phyloP scores from a whole-genome alignment of 2,888 invertebrate species.

The Adela reaumurella region DNA sequence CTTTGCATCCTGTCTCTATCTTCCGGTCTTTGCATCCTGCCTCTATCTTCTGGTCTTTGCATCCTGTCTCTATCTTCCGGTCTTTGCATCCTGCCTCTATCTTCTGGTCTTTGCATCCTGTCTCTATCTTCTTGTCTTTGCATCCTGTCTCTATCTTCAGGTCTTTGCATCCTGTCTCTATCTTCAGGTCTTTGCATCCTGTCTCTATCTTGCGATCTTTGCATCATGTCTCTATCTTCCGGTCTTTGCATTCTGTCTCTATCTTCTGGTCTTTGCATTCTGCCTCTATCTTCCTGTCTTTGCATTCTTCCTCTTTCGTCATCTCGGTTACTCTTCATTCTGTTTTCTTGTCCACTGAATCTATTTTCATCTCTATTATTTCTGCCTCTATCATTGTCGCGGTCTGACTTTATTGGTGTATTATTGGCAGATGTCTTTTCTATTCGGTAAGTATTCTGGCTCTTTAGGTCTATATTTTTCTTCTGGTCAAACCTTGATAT shows the following conservation, averaged over 20 bases:
- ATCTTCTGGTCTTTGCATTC: too few species aligned
- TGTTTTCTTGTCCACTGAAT: slow-evolving; percentile 37
- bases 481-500: slow-evolving; percentile 22
- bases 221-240: slow-evolving; percentile 21
- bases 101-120: slow-evolving; percentile 36
- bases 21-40: too few species aligned
- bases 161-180: too few species aligned
- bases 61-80: slow-evolving; percentile 30
- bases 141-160: slow-evolving; percentile 20
- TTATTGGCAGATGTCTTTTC: slow-evolving; percentile 43
- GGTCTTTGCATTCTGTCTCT: slow-evolving; percentile 21
- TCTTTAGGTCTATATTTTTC: slow-evolving; percentile 43
- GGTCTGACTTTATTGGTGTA: not conserved
- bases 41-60: slow-evolving; percentile 29
- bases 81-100: slow-evolving; percentile 40
- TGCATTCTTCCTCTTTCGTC: slow-evolving; percentile 29
- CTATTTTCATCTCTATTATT: slow-evolving; percentile 16
- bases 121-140: slow-evolving; percentile 14
- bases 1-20: slow-evolving; percentile 21
- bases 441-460: slow-evolving; percentile 49
- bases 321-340: slow-evolving; percentile 41
- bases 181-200: slow-evolving; percentile 31
- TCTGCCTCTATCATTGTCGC: slow-evolving; percentile 20
- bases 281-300: slow-evolving; percentile 25
- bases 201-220: slow-evolving; percentile 22